phyloP scores from a whole-genome alignment of 2,113 vertebrate genomes.

The Herpailurus yagouaroundi region DNA sequence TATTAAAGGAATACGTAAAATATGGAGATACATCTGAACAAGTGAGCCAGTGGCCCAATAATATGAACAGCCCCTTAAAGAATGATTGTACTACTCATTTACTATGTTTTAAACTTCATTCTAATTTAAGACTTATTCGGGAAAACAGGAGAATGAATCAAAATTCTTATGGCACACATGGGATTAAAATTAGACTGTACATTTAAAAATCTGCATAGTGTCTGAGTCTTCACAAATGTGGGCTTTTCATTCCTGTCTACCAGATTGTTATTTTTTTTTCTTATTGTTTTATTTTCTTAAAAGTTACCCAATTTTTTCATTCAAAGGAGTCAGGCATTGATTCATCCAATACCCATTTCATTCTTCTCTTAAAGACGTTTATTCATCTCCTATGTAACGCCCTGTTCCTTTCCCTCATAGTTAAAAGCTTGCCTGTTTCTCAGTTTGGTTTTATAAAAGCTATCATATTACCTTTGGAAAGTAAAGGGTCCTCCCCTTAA shows the following conservation, averaged over 20 bases:
- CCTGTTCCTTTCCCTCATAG: background rate
- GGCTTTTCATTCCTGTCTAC: conserved; percentile 44
- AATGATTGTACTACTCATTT: background rate
- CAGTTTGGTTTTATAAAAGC: background rate
- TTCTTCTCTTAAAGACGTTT: background rate
- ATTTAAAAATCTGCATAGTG: background rate
- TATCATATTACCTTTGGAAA: background rate
- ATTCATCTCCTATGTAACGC: background rate
- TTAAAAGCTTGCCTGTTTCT: background rate
- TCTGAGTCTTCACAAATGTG: conserved; percentile 31
- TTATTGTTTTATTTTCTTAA: background rate
- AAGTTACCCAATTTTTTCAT: background rate
- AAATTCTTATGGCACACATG: conserved; percentile 41
- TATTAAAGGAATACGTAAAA: background rate
- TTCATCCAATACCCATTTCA: background rate
- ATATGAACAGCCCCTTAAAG: background rate
- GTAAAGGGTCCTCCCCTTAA: background rate
- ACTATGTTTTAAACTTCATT: background rate
- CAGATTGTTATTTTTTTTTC: background rate
- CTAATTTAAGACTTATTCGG: conserved; percentile 43
- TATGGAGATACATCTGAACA: background rate
- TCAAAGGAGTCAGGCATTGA: background rate
- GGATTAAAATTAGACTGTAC: conserved; percentile 57
- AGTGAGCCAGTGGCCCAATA: background rate
- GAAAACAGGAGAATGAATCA: background rate